Percentiles rank a stretch among this genome's conserved stretches.
Evolutionary conservation across 2,797 vertebrate species (phyloP).

Genomic region (Gallinago solitaria): DNA sequence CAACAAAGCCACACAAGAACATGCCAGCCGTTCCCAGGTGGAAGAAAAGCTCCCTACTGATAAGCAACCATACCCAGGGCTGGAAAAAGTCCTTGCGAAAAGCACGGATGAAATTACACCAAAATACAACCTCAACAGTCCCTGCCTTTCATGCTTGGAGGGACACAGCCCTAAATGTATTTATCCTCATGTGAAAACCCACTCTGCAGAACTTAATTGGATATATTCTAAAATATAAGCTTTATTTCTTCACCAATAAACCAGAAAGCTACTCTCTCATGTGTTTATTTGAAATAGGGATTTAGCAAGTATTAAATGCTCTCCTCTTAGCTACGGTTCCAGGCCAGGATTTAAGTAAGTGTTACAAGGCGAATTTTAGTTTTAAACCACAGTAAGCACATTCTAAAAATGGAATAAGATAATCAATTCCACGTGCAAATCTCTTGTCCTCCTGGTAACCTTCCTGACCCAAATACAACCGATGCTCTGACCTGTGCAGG

Average conservation of each 20-base stretch:
- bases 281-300: constrained; percentile 62
- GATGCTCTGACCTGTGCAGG: constrained; percentile 46
- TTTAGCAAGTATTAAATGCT: constrained; percentile 48
- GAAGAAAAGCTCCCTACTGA: not conserved
- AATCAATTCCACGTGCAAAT: constrained; percentile 68
- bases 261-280: constrained; percentile 11
- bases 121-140: not conserved
- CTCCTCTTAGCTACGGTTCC: constrained; percentile 4
- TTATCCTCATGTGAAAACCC: not conserved
- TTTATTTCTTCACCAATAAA: constrained; percentile 55
- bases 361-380: constrained; percentile 27
- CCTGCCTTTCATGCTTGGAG: not conserved
- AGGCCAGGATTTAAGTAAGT: constrained; percentile 25
- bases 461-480: constrained; percentile 80
- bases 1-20: not conserved
- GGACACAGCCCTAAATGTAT: not conserved
- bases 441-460: constrained; percentile 78
- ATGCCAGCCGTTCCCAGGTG: not conserved
- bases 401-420: constrained; percentile 70
- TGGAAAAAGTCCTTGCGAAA: not conserved
- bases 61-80: not conserved
- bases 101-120: not conserved
- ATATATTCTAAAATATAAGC: constrained; percentile 25
- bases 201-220: constrained; percentile 18
- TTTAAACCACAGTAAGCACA: constrained; percentile 44